A percentile compares a stretch with the other conserved stretches of the same genome.
phyloP scores from a whole-genome alignment of 2,888 invertebrate species.

The Dynastes hyllus region DNA sequence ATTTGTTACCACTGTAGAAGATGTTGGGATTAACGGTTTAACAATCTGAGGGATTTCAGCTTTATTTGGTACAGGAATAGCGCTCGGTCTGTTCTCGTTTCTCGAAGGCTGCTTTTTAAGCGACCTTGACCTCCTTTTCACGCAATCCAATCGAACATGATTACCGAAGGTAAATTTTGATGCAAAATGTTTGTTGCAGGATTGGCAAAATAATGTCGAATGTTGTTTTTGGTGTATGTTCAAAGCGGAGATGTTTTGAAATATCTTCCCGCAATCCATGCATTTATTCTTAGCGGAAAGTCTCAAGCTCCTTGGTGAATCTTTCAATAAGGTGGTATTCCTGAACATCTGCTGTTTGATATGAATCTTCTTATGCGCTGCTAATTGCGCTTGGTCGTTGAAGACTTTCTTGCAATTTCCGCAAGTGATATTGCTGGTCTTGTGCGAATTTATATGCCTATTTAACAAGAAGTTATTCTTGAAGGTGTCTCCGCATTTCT shows the following conservation, averaged over 20 bases:
- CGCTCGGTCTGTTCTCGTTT: constrained; percentile 14
- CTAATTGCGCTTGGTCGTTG: constrained; percentile 58
- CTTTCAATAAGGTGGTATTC: constrained; percentile 59
- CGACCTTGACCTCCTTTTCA: constrained; percentile 60
- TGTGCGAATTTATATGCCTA: constrained; percentile 59
- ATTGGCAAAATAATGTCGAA: constrained; percentile 62
- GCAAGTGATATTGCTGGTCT: constrained; percentile 59
- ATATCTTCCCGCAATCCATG: constrained; percentile 63
- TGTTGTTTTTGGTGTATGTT: constrained; percentile 63
- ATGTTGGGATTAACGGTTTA: constrained; percentile 15
- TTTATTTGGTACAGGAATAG: constrained; percentile 4
- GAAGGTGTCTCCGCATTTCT: constrained; percentile 63
- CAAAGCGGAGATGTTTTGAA: constrained; percentile 60
- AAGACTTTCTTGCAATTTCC: constrained; percentile 64
- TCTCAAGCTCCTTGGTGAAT: constrained; percentile 57
- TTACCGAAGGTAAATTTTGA: constrained; percentile 65
- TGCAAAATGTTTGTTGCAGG: constrained; percentile 62
- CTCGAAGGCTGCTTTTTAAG: constrained; percentile 33
- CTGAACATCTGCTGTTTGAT: constrained; percentile 63
- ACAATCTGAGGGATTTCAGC: neutral
- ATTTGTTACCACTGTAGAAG: constrained; percentile 43
- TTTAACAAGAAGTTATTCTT: constrained; percentile 65
- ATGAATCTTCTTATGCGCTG: constrained; percentile 64
- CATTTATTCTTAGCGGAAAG: constrained; percentile 59
- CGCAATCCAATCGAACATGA: constrained; percentile 65